These are phyloP conservation scores for Penaeus japonicus DNA, from an alignment of 1,140 invertebrate genomes.

Conservation along the genomic window DNA sequence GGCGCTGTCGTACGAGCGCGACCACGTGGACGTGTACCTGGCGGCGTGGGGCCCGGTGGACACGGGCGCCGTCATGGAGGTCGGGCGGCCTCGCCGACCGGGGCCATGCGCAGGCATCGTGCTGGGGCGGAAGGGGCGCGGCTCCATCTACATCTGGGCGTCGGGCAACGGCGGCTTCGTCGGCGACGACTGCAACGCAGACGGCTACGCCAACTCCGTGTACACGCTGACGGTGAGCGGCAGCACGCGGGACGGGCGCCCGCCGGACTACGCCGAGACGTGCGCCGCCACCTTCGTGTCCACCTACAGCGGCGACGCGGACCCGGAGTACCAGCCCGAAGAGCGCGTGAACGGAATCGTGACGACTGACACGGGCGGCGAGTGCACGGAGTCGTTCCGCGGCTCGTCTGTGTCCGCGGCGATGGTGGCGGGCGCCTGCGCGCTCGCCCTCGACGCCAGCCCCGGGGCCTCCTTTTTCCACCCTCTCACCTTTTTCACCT, in stretches of 20 bases:
- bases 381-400: slow-evolving; percentile 85
- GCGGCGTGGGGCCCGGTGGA: slow-evolving; percentile 45
- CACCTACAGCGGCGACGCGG: slow-evolving; percentile 44
- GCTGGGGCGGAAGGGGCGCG: slow-evolving; percentile 88
- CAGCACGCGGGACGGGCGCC: slow-evolving; percentile 21
- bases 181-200: slow-evolving; percentile 95
- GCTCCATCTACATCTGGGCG: slow-evolving; percentile 98
- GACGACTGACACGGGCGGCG: slow-evolving; percentile 76
- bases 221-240: slow-evolving; percentile 78
- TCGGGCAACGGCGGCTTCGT: slow-evolving; percentile 96
- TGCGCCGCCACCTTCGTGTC: slow-evolving; percentile 45
- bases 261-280: slow-evolving; percentile 39
- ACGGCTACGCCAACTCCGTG: slow-evolving; percentile 98
- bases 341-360: slow-evolving; percentile 38
- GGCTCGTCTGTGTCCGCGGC: slow-evolving; percentile 97
- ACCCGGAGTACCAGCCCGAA: not conserved
- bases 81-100: slow-evolving; percentile 21
- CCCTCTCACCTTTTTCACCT: too few relatives aligned
- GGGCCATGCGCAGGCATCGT: slow-evolving; percentile 37
- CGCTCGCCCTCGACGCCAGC: slow-evolving; percentile 88
- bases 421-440: slow-evolving; percentile 93
- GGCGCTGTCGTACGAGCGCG: slow-evolving; percentile 28
- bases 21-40: slow-evolving; percentile 47
- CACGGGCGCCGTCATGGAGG: slow-evolving; percentile 39
- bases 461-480: too few relatives aligned